Conservation (phyloP, 2,113 vertebrate species). For the Zosterops japonicus region DNA sequence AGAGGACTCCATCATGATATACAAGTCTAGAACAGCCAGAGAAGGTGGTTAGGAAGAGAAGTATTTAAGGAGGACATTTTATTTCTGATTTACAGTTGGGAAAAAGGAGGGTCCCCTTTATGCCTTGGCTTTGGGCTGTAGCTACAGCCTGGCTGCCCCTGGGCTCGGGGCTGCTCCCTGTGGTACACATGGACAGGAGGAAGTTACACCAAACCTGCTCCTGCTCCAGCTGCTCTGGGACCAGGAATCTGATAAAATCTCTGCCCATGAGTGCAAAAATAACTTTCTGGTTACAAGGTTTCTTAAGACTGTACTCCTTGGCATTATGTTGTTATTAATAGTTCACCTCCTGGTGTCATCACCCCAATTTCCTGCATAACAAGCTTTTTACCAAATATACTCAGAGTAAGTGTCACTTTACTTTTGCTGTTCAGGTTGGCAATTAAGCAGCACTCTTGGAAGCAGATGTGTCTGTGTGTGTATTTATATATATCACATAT, state of each 20-base stretch:
- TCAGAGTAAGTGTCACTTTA: not conserved
- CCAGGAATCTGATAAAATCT: not conserved
- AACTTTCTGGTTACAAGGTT: not conserved
- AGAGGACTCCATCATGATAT: not conserved
- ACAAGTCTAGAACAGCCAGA: not conserved
- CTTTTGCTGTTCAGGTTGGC: not conserved
- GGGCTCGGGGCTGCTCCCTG: not conserved
- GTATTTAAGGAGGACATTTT: not conserved
- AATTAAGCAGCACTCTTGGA: not conserved
- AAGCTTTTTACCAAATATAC: not conserved
- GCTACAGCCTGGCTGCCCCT: not conserved
- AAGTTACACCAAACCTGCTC: not conserved
- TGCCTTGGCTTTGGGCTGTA: not conserved
- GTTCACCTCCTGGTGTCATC: not conserved
- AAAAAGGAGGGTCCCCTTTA: not conserved
- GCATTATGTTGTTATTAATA: not conserved
- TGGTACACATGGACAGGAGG: fast-evolving
- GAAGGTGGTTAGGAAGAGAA: not conserved
- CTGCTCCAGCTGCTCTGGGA: not conserved
- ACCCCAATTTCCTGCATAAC: not conserved
- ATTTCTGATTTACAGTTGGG: not conserved
- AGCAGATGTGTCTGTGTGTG: not conserved
- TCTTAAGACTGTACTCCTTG: not conserved
- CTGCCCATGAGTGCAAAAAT: not conserved
- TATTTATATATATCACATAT: not conserved